Conservation (phyloP, 2,888 invertebrate species). For the Halocaridina rubra region DNA sequence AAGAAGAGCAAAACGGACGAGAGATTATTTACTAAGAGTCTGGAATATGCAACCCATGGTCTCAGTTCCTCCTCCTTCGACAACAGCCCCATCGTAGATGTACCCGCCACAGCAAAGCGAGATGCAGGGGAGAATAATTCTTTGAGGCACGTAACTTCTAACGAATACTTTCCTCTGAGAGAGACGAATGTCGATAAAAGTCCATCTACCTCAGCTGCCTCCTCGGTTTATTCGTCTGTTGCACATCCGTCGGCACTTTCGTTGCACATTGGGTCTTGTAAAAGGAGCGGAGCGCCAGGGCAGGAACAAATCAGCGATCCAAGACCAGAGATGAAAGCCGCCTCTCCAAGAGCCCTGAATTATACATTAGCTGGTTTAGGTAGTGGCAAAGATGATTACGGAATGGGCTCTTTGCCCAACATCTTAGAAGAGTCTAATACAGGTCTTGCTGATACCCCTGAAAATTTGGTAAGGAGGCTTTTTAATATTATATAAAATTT, state of each 20-base stretch:
- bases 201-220: neutral
- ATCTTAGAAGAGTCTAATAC: slow-evolving; percentile 36
- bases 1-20: slow-evolving; percentile 44
- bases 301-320: slow-evolving; percentile 6
- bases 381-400: slow-evolving; percentile 9
- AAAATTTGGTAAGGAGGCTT: slow-evolving; percentile 44
- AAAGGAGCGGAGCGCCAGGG: slow-evolving; percentile 15
- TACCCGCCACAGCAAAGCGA: neutral
- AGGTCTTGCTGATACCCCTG: slow-evolving; percentile 38
- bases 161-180: neutral
- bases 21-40: neutral
- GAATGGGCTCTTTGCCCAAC: slow-evolving; percentile 18
- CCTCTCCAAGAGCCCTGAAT: slow-evolving; percentile 44
- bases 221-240: neutral
- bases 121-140: slow-evolving; percentile 2
- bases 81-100: slow-evolving; percentile 7
- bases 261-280: neutral
- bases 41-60: neutral
- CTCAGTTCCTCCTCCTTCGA: neutral
- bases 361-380: slow-evolving; percentile 45
- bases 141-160: neutral
- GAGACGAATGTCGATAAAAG: neutral
- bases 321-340: slow-evolving; percentile 36
- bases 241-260: neutral
- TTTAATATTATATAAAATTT: neutral